Percentiles rank a stretch among this genome's conserved stretches.
Conservation (phyloP, 2,113 vertebrate genomes). For the Platichthys flesus region DNA sequence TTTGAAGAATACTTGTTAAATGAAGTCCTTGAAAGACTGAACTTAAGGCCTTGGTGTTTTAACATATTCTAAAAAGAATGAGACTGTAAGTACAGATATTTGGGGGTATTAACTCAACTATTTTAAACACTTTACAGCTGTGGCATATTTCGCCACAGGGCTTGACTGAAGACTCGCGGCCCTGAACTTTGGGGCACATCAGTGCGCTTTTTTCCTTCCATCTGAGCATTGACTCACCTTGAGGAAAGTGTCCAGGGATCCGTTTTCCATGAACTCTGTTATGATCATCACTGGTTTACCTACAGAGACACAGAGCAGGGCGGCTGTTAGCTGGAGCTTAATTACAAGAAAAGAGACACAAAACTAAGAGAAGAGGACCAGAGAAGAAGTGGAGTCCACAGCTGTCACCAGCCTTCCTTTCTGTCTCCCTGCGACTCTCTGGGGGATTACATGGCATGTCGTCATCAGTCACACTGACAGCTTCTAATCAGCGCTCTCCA, state of each 20-base stretch:
- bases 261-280: conserved; percentile 98
- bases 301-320: conserved; percentile 60
- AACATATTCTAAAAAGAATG: not conserved
- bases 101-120: not conserved
- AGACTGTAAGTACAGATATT: not conserved
- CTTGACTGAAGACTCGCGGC: conserved; percentile 7
- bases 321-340: conserved; percentile 46
- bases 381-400: conserved; percentile 52
- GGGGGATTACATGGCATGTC: conserved; percentile 72
- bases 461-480: conserved; percentile 84
- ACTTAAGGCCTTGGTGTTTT: not conserved
- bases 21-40: not conserved
- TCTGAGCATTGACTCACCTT: conserved; percentile 85
- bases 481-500: conserved; percentile 83
- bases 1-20: not conserved
- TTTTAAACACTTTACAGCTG: conserved; percentile 14
- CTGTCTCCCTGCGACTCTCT: conserved; percentile 58
- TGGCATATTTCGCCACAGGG: conserved; percentile 24
- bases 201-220: conserved; percentile 6
- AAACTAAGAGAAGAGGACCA: conserved; percentile 51
- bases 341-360: conserved; percentile 45
- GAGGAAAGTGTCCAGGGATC: conserved; percentile 95
- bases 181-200: conserved; percentile 25
- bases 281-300: conserved; percentile 98
- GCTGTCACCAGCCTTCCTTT: conserved; percentile 65